phyloP scores from a whole-genome alignment of 1,140 invertebrate genomes.

The Drosophila quadrilineata region DNA sequence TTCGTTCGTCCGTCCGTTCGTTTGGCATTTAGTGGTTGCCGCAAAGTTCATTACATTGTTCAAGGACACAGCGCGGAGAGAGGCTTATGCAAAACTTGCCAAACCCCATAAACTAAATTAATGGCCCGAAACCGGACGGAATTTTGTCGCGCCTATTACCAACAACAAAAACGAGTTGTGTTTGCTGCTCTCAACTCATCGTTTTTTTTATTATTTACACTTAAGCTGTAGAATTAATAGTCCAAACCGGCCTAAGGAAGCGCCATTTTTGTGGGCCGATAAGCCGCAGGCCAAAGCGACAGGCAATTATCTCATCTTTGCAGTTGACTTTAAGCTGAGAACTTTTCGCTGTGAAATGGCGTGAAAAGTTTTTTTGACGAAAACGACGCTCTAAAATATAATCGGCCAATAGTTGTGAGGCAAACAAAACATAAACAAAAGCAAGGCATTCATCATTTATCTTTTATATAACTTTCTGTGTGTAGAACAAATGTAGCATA shows the following conservation, averaged over 20 bases:
- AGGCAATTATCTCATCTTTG: conserved; percentile 23
- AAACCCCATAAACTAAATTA: conserved; percentile 49
- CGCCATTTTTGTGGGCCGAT: conserved; percentile 2
- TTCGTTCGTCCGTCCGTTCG: background rate
- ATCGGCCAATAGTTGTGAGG: background rate
- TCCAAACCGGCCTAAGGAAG: background rate
- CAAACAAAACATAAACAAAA: no score
- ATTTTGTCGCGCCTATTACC: conserved; percentile 37
- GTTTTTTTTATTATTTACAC: conserved; percentile 2
- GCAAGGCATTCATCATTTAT: no score
- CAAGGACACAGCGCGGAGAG: conserved; percentile 40
- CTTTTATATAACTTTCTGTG: no score
- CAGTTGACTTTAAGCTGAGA: conserved; percentile 5
- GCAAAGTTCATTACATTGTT: conserved; percentile 46
- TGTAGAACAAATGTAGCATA: no score
- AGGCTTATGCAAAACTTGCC: conserved; percentile 37
- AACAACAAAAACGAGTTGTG: conserved; percentile 40
- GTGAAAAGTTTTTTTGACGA: background rate
- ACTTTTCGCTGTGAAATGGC: conserved; percentile 11
- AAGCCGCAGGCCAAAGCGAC: conserved; percentile 3
- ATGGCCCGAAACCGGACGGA: conserved; percentile 27
- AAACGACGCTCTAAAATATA: background rate
- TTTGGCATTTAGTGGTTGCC: conserved; percentile 11
- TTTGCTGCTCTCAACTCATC: conserved; percentile 5
- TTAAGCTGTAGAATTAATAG: conserved; percentile 30